phyloP scores from a whole-genome alignment of 2,113 vertebrate species.

The Microcebus ravelobensis region DNA sequence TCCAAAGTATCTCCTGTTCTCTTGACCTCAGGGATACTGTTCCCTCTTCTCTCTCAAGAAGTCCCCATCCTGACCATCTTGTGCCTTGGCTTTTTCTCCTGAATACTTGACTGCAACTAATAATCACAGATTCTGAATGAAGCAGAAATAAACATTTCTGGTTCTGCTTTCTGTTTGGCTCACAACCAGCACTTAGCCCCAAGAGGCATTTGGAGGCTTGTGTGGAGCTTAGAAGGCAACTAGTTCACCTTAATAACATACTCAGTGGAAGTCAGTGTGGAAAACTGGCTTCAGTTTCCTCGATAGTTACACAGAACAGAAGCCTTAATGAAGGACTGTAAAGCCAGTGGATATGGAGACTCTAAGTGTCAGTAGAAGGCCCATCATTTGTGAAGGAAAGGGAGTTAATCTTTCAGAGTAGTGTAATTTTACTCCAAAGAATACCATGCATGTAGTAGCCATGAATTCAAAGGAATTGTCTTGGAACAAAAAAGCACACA shows the following conservation, averaged over 20 bases:
- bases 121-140: neutral
- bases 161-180: conserved; percentile 6
- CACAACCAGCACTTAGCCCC: neutral
- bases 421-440: neutral
- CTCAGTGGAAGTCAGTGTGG: neutral
- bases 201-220: neutral
- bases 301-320: neutral
- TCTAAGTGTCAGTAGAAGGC: neutral
- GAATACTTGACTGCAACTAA: neutral
- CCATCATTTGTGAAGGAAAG: neutral
- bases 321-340: neutral
- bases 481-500: neutral
- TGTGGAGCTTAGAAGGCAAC: neutral
- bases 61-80: neutral
- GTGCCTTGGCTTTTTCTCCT: neutral
- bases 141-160: neutral
- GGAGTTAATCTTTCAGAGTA: neutral
- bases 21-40: neutral
- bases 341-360: neutral
- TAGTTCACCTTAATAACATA: neutral
- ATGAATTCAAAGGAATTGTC: conserved; percentile 3
- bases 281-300: neutral
- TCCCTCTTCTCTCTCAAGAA: neutral
- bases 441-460: neutral
- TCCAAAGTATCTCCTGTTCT: neutral